A percentile compares a stretch with the other conserved stretches of the same genome.
Evolutionary conservation across 2,113 vertebrate species (phyloP).

Genomic region (Ophiodon elongatus): DNA sequence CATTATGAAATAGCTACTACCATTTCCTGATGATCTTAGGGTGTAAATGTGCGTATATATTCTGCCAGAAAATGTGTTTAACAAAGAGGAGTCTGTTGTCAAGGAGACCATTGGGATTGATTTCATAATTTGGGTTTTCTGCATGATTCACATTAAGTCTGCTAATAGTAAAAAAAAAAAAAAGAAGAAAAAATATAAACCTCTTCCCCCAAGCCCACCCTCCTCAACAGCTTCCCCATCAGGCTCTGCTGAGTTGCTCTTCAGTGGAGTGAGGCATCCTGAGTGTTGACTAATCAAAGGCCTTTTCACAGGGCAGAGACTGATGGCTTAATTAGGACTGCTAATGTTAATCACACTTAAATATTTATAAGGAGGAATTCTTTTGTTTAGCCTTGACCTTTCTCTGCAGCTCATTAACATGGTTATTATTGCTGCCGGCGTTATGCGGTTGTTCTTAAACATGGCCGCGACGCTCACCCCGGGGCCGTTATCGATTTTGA

Average conservation of each 20-base stretch:
- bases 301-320: constrained; percentile 60
- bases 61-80: neutral
- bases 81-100: neutral
- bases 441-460: constrained; percentile 66
- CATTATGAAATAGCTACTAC: neutral
- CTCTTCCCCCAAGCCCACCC: neutral
- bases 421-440: constrained; percentile 70
- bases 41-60: neutral
- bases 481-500: constrained; percentile 82
- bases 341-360: constrained; percentile 84
- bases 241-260: constrained; percentile 46
- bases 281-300: constrained; percentile 77
- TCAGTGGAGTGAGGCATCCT: constrained; percentile 59
- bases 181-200: neutral
- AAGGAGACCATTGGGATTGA: neutral
- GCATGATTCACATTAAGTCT: neutral
- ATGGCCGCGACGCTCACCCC: constrained; percentile 29
- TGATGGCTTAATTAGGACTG: constrained; percentile 81
- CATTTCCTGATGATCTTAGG: neutral
- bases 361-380: constrained; percentile 84
- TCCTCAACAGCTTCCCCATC: constrained; percentile 24
- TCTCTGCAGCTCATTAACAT: constrained; percentile 81
- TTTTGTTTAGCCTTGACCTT: constrained; percentile 87
- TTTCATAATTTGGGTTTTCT: constrained; percentile 15
- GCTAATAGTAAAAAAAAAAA: neutral